Conservation (phyloP, 1,140 invertebrate species). For the Ganaspis sp. region DNA sequence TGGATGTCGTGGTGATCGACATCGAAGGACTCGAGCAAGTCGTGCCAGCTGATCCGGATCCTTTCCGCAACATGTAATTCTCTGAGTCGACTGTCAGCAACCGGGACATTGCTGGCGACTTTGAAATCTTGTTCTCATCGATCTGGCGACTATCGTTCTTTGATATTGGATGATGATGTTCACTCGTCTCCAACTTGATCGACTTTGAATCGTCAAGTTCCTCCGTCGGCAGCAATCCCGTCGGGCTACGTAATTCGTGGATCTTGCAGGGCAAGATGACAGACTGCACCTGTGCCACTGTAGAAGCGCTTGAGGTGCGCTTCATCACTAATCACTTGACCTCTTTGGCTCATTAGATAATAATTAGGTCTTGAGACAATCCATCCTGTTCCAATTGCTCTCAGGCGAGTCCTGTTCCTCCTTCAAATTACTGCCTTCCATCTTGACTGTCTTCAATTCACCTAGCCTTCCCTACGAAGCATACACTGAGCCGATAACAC, state of each 20-base stretch:
- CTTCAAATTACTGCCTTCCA: constrained; percentile 34
- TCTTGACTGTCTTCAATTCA: not conserved
- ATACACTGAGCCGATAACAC: not conserved
- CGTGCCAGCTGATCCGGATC: constrained; percentile 32
- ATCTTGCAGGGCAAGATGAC: constrained; percentile 52
- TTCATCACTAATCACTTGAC: constrained; percentile 57
- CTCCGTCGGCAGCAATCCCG: constrained; percentile 34
- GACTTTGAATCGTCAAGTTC: constrained; percentile 55
- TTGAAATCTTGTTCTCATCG: constrained; percentile 56
- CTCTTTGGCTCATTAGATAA: constrained; percentile 31
- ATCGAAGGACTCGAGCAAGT: not conserved
- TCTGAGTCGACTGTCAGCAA: constrained; percentile 78
- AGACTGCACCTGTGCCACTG: constrained; percentile 59
- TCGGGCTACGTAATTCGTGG: constrained; percentile 36
- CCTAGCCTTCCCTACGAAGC: too few relatives aligned
- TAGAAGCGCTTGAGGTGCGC: constrained; percentile 60
- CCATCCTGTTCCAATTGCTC: constrained; percentile 38
- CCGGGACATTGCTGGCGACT: constrained; percentile 68
- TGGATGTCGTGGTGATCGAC: constrained; percentile 17
- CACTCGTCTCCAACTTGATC: constrained; percentile 53
- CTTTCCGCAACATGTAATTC: constrained; percentile 80
- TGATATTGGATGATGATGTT: constrained; percentile 39
- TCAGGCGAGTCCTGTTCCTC: constrained; percentile 56
- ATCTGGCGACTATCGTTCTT: constrained; percentile 4
- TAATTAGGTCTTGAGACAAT: constrained; percentile 53